A percentile compares a stretch with the other conserved stretches of the same genome.
These are phyloP conservation scores for Epinotia nisella DNA, from an alignment of 2,888 invertebrate genomes.

Conservation along the genomic window DNA sequence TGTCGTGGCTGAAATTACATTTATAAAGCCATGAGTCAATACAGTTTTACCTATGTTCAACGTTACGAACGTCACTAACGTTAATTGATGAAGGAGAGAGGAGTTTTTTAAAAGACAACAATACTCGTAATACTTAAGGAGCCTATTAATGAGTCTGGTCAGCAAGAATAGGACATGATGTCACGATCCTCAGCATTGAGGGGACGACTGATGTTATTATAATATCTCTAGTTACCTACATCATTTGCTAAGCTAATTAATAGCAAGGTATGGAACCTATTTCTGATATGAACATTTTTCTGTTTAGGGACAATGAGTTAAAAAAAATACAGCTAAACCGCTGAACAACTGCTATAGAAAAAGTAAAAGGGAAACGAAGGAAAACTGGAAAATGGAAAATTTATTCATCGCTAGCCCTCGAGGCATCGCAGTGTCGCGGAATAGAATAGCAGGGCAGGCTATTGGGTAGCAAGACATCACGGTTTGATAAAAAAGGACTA, in stretches of 20 bases:
- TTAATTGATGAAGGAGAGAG: neutral
- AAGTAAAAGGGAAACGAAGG: conserved; percentile 52
- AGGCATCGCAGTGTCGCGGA: conserved; percentile 49
- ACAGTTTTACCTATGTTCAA: neutral
- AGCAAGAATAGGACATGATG: too few species aligned
- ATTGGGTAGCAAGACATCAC: conserved; percentile 52
- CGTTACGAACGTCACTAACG: neutral
- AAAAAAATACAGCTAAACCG: conserved; percentile 51
- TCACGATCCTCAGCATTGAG: too few species aligned
- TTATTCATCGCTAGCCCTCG: conserved; percentile 66
- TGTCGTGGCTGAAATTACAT: conserved; percentile 4
- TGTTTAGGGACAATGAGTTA: neutral
- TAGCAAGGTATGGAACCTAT: neutral
- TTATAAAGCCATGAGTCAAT: neutral
- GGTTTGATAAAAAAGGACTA: conserved; percentile 53
- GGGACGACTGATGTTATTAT: too few species aligned
- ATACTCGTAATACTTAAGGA: too few species aligned
- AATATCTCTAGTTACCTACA: too few species aligned
- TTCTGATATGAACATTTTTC: neutral
- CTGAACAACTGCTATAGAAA: conserved; percentile 51
- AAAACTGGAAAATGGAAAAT: conserved; percentile 61
- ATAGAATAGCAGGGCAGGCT: conserved; percentile 51
- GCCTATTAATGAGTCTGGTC: too few species aligned
- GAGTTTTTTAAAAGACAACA: too few species aligned
- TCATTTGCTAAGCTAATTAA: too few species aligned